phyloP scores from a whole-genome alignment of 2,888 invertebrate genomes.

The Amphipyra berbera region DNA sequence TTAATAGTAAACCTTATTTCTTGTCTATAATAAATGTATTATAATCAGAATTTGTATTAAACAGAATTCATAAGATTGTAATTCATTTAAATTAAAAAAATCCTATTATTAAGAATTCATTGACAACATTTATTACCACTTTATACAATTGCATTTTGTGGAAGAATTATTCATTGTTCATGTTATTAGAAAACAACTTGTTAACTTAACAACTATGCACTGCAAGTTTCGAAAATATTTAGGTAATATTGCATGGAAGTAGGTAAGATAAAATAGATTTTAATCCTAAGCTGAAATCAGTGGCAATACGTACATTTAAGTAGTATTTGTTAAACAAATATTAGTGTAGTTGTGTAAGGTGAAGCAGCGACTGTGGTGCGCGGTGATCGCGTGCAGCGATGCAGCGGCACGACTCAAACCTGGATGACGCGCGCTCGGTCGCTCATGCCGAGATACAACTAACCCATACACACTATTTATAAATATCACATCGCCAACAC shows the following conservation, averaged over 20 bases:
- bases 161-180: too few species aligned
- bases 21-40: neutral
- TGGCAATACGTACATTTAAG: constrained; percentile 42
- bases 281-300: neutral
- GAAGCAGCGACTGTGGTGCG: neutral
- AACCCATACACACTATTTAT: constrained; percentile 54
- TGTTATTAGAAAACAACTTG: too few species aligned
- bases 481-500: constrained; percentile 40
- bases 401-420: constrained; percentile 16
- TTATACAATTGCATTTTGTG: too few species aligned
- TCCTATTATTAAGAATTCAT: too few species aligned
- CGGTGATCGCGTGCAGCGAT: constrained; percentile 22
- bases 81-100: too few species aligned
- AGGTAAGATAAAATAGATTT: too few species aligned
- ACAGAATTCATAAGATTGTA: too few species aligned
- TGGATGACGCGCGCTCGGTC: constrained; percentile 6
- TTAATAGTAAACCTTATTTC: neutral
- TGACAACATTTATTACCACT: too few species aligned
- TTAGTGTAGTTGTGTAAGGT: constrained; percentile 4
- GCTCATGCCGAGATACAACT: constrained; percentile 24
- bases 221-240: too few species aligned
- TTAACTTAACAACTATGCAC: too few species aligned
- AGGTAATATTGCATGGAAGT: too few species aligned
- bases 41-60: neutral
- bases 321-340: constrained; percentile 1